These are phyloP conservation scores for Sebastes cheni DNA, from an alignment of 2,797 vertebrate genomes.

Conservation along the genomic window DNA sequence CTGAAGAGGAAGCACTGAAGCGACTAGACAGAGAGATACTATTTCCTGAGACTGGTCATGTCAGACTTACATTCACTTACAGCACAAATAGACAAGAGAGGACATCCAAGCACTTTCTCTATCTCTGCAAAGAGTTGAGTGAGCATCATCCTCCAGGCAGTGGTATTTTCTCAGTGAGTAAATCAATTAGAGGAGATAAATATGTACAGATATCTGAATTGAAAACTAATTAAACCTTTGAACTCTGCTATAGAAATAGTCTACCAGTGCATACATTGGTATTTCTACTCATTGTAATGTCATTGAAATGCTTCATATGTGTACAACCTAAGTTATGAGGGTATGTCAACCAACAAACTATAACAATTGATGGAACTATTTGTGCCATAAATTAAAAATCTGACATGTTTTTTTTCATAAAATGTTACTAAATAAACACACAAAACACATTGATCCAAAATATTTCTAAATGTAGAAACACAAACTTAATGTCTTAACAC, in stretches of 20 bases:
- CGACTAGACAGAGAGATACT: slow-evolving; percentile 3
- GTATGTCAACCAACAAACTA: too few species aligned
- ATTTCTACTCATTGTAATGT: too few species aligned
- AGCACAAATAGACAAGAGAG: background rate
- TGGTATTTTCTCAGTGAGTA: background rate
- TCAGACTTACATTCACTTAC: background rate
- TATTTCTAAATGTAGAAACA: too few species aligned
- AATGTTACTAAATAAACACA: too few species aligned
- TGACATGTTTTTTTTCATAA: too few species aligned
- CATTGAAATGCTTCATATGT: too few species aligned
- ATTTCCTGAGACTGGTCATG: background rate
- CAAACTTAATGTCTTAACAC: too few species aligned
- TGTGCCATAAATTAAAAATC: too few species aligned
- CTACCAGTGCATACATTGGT: background rate
- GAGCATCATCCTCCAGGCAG: background rate
- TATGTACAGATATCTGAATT: background rate
- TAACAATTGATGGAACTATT: too few species aligned
- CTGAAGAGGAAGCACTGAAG: slow-evolving; percentile 26
- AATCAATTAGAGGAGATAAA: background rate
- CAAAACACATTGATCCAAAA: fast-evolving
- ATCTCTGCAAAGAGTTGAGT: background rate
- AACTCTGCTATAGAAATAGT: background rate
- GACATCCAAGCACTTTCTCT: background rate
- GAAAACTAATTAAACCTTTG: background rate
- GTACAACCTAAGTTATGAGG: too few species aligned